Evolutionary conservation across 2,888 invertebrate species (phyloP), one percentile per base, ranked within the genome.

Genomic region (Calephelis perditalis): DNA sequence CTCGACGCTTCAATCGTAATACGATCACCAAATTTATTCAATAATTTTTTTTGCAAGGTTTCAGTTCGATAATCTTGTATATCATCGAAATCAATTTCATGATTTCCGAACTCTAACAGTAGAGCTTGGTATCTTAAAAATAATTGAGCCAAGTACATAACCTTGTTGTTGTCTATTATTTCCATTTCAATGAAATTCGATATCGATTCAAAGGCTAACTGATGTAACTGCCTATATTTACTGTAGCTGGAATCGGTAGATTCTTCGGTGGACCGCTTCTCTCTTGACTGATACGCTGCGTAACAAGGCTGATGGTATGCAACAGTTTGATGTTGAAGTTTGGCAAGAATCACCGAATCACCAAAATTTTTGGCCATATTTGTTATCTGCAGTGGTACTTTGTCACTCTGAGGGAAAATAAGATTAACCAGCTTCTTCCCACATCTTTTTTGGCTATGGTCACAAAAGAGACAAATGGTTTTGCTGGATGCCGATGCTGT

Each of bases 1-100:
- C 11, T 57, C 5, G 60, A 63, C 12, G 60, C 60, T 57, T 63
- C 60, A 57, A 63, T 63, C 36, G 55, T 63, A 45, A 63, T 44
- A 60, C 26, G 54, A 54, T 63, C 58, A 60, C 60, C 63, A 60
- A 63, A 63, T 58, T 58, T 61, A 9, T 63, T 58, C 15, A 49
- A 11, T 59, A 54, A 52, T 57, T 61, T 63, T 60, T 63, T 60
- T 57, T 63, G 55, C 55, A 63, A 60, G n/a, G 40, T 67, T 69
- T 72, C 70, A 63, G 60, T 0, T 66, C 71, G 71, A 47, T 71
- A 73, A 68, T 70, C 64, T 49, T 65, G 7, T 37, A 71, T 65
- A 61, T 66, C 60, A 67, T 66, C 66, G 44, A 66, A 61, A 62
- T 72, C 66, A 52, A 68, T 68, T 68, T 65, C 62, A 66, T 58